These are phyloP conservation scores for Lamellibrachia luymesi DNA, from an alignment of 1,140 invertebrate genomes.

Conservation along the genomic window DNA sequence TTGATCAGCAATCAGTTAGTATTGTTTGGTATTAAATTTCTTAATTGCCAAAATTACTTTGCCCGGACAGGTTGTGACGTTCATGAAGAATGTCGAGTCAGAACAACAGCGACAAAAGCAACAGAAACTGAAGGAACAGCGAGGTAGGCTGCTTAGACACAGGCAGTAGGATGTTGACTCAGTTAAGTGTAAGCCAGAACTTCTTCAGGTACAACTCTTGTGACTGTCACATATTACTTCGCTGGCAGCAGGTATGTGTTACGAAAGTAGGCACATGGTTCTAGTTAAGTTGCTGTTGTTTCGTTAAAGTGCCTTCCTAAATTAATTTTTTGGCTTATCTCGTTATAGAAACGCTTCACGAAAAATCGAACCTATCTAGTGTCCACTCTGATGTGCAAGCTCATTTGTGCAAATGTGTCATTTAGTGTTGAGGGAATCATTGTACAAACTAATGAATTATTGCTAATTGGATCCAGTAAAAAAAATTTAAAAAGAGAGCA, in stretches of 20 bases:
- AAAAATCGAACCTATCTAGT: too few relatives aligned
- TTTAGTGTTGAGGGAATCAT: too few relatives aligned
- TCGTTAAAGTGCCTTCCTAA: background rate
- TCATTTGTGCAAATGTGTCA: too few relatives aligned
- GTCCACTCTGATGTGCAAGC: too few relatives aligned
- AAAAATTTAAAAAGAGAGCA: too few relatives aligned
- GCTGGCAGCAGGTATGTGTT: background rate
- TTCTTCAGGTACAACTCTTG: background rate
- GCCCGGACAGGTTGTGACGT: constrained; percentile 35
- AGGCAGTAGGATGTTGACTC: background rate
- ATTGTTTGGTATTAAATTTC: background rate
- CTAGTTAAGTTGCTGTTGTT: background rate
- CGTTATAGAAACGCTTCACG: too few relatives aligned
- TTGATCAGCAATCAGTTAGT: background rate
- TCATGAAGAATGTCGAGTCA: constrained; percentile 40
- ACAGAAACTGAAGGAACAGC: constrained; percentile 34
- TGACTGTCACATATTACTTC: background rate
- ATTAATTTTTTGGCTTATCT: too few relatives aligned
- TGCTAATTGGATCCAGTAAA: too few relatives aligned
- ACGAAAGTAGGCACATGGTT: background rate
- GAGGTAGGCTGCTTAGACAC: constrained; percentile 33
- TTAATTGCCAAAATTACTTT: background rate
- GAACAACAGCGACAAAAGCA: constrained; percentile 38
- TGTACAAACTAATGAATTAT: too few relatives aligned
- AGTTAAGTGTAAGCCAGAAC: background rate